Percentiles rank a stretch among this genome's conserved stretches.
Conservation (phyloP, 1,140 invertebrate genomes). For the Riptortus pedestris region DNA sequence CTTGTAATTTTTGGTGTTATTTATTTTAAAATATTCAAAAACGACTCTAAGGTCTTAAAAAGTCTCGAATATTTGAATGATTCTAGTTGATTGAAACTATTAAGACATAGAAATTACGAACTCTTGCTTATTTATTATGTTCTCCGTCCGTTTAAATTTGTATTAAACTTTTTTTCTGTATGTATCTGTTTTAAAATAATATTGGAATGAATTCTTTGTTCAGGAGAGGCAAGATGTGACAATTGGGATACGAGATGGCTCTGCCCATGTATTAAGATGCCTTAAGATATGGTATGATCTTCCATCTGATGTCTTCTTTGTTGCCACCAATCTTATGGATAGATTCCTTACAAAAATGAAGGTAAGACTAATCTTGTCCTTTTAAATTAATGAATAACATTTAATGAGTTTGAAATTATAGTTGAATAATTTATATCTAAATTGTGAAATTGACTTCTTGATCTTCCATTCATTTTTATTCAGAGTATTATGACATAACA, state of each 20-base stretch:
- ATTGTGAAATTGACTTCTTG: no score
- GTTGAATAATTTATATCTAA: background rate
- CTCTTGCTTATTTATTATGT: no score
- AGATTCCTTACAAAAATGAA: constrained; percentile 62
- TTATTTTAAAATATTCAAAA: no score
- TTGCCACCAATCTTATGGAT: constrained; percentile 65
- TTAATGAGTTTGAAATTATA: background rate
- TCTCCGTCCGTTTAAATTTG: background rate
- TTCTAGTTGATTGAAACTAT: no score
- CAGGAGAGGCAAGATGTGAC: constrained; percentile 53
- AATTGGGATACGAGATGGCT: constrained; percentile 58
- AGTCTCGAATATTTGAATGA: no score
- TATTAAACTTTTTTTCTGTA: background rate
- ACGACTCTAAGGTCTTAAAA: no score
- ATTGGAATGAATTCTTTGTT: constrained; percentile 15
- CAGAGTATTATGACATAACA: no score
- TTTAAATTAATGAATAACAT: background rate
- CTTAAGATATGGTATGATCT: constrained; percentile 73
- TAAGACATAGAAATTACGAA: no score
- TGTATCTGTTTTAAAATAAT: background rate
- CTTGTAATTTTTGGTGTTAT: no score
- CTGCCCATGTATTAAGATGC: constrained; percentile 64
- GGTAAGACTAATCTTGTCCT: constrained; percentile 36
- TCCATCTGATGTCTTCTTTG: constrained; percentile 62
- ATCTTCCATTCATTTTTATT: no score